phyloP scores from a whole-genome alignment of 1,140 invertebrate genomes.

The Drosophila obscura region DNA sequence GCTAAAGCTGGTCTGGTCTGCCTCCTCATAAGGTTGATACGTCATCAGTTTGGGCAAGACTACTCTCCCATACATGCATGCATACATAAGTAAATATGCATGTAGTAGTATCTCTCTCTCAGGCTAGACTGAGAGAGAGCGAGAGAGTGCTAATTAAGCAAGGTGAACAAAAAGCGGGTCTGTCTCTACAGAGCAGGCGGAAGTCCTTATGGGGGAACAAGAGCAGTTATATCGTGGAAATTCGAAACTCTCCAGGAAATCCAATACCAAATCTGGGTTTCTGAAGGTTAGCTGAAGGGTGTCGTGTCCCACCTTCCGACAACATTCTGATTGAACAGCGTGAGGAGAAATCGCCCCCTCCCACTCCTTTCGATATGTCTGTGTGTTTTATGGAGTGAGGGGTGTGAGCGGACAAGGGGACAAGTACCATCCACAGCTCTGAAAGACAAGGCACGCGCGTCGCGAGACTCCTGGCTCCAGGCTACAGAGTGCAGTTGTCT shows the following conservation, averaged over 20 bases:
- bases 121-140: conserved; percentile 3
- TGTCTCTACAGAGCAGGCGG: conserved; percentile 8
- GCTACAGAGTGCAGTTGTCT: conserved; percentile 26
- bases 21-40: conserved; percentile 47
- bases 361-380: background rate
- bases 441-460: conserved; percentile 53
- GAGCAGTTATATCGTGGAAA: background rate
- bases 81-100: too few relatives aligned
- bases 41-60: conserved; percentile 67
- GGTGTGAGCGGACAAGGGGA: conserved; percentile 61
- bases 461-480: conserved; percentile 9
- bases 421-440: too few relatives aligned
- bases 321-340: background rate
- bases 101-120: background rate
- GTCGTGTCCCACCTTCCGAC: conserved; percentile 7
- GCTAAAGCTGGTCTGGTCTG: conserved; percentile 32
- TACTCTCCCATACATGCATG: conserved; percentile 10
- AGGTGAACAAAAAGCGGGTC: conserved; percentile 30
- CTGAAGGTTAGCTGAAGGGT: conserved; percentile 50
- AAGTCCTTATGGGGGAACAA: conserved; percentile 47
- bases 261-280: conserved; percentile 18
- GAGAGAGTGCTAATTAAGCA: conserved; percentile 54
- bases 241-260: conserved; percentile 14
- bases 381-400: conserved; percentile 14
- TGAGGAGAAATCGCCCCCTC: background rate